Evolutionary conservation across 2,888 invertebrate species (phyloP).

Genomic region (Cantharis rufa): DNA sequence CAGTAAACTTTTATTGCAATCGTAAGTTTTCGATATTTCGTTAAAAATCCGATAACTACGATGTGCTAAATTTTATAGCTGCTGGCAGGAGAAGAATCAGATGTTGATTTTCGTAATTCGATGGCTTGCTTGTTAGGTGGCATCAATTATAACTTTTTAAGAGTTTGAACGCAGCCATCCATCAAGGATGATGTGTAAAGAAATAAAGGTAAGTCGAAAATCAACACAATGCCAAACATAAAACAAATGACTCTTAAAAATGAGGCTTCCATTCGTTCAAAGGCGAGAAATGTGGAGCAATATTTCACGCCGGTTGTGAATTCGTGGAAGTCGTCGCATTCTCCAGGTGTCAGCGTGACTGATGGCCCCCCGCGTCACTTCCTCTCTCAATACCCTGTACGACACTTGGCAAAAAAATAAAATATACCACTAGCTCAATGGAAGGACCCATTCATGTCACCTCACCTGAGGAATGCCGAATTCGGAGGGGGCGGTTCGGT

Average conservation of each 20-base stretch:
- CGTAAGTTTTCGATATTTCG: neutral
- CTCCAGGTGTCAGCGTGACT: conserved; percentile 55
- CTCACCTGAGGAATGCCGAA: conserved; percentile 43
- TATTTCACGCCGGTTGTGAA: conserved; percentile 49
- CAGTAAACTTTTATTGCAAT: neutral
- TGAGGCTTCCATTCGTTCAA: conserved; percentile 41
- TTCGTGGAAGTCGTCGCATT: conserved; percentile 54
- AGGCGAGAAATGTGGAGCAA: conserved; percentile 45
- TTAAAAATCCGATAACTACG: neutral
- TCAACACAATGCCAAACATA: conserved; percentile 42
- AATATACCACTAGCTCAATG: conserved; percentile 42
- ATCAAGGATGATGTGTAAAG: conserved; percentile 1
- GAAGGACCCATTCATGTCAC: conserved; percentile 45
- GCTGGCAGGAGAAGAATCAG: neutral
- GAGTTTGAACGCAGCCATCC: conserved; percentile 1
- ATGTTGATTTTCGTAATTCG: neutral
- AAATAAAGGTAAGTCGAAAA: conserved; percentile 31
- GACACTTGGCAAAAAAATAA: conserved; percentile 39
- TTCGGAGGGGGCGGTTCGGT: conserved; percentile 33
- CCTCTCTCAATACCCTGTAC: conserved; percentile 40
- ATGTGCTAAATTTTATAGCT: neutral
- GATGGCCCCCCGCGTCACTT: conserved; percentile 51
- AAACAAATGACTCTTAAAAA: conserved; percentile 48
- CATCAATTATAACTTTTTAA: neutral
- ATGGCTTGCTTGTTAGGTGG: neutral